phyloP scores from a whole-genome alignment of 2,797 vertebrate species.

The Fistularia commersonii region DNA sequence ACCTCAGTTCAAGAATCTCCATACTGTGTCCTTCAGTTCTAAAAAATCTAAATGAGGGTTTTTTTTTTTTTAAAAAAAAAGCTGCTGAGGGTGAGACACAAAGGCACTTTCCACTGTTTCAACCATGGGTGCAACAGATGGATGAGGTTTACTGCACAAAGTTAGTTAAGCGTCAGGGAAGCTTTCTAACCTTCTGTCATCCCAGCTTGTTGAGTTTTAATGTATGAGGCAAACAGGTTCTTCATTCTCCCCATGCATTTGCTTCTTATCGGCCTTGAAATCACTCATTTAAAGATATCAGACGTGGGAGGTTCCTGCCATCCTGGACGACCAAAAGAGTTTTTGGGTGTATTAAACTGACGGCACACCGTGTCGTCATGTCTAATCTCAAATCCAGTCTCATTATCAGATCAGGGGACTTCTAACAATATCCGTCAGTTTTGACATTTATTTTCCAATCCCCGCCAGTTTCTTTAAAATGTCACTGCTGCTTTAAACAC shows the following conservation, averaged over 20 bases:
- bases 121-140: conserved; percentile 44
- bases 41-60: conserved; percentile 6
- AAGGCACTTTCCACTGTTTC: conserved; percentile 36
- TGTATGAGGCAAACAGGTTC: conserved; percentile 1
- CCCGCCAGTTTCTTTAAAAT: conserved; percentile 9
- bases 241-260: conserved; percentile 15
- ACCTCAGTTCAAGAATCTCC: conserved; percentile 95
- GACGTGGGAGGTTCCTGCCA: conserved; percentile 4
- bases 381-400: too few relatives aligned
- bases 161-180: conserved; percentile 34
- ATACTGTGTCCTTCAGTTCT: conserved; percentile 91
- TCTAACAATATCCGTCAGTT: not conserved
- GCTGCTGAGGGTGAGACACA: conserved; percentile 27
- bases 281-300: conserved; percentile 13
- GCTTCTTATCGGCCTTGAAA: conserved; percentile 39
- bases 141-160: conserved; percentile 42
- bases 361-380: too few relatives aligned
- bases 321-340: conserved; percentile 12
- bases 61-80: too few relatives aligned
- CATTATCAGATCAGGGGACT: too few relatives aligned
- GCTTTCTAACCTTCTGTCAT: conserved; percentile 23
- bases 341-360: not conserved
- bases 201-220: too few relatives aligned
- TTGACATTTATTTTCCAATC: not conserved
- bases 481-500: conserved; percentile 14